Base-by-base conservation (phyloP, 2,888 invertebrate genomes). In the Anarsia innoxiella region DNA sequence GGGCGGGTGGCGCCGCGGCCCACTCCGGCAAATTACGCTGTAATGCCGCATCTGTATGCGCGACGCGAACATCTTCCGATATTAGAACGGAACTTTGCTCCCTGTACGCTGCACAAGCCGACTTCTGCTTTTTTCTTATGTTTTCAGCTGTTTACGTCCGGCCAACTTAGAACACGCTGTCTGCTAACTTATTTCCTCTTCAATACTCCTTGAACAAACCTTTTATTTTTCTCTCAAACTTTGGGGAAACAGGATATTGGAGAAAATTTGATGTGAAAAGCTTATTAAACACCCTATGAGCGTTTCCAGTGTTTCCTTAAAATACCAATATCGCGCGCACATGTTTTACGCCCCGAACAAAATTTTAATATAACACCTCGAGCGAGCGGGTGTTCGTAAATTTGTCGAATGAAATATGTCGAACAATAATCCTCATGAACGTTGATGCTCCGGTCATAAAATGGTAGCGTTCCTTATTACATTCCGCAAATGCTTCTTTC, bases 341-440 rank as follows among this genome's bases (percentile, higher is more conserved):
- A 43, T 54, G 53, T 54, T 56, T 54, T 54, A 56, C 59, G 53
- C 55, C 55, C 56, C 49, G 48, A 56, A 51, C 54, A 54, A 59
- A 56, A 47, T 66, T 68, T 73, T 66, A 66, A 72, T 73, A 74
- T 67, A 72, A 61, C 62, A 56, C 64, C 57, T 55, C 29, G 41
- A 42, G 30, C 34, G 32, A 44, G 51, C 56, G 58, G 46, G 53
- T 47, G 47, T 49, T 42, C 53, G 51, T 53, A 58, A 60, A 64
- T 59, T 60, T 56, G 50, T 46, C 48, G 59, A 58, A 50, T 59
- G 52, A 59, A 65, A 69, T 62, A 66, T 66, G 59, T 63, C 51
- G 56, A 56, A 61, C 60, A 62, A 61, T 65, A 56, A 50, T 52
- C 49, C 48, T 51, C 46, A 50, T 48, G 47, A 50, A 46, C 45